These are phyloP conservation scores for Phrynocephalus forsythii DNA, from an alignment of 2,797 vertebrate genomes.

Conservation along the genomic window DNA sequence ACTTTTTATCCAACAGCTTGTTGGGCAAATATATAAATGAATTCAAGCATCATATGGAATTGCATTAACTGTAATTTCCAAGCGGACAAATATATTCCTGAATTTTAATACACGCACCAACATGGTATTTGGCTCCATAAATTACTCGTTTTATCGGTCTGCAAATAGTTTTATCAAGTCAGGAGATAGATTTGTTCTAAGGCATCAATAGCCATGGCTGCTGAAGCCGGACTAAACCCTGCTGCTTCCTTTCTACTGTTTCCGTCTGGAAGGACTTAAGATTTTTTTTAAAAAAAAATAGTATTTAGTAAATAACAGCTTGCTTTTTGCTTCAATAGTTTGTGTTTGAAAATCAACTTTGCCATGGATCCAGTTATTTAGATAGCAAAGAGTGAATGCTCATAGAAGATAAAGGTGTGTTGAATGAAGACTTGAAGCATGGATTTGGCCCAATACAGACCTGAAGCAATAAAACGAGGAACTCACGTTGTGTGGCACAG, in stretches of 20 bases:
- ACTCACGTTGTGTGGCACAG: no score
- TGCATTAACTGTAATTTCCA: conserved; percentile 77
- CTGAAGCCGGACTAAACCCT: conserved; percentile 59
- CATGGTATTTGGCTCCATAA: conserved; percentile 64
- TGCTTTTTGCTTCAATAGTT: conserved; percentile 37
- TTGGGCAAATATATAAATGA: conserved; percentile 80
- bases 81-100: conserved; percentile 70
- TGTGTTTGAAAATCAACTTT: conserved; percentile 52
- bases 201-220: conserved; percentile 63
- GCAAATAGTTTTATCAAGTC: conserved; percentile 64
- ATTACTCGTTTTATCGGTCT: conserved; percentile 73
- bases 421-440: background rate
- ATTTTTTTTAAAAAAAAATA: conserved; percentile 44
- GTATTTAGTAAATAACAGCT: conserved; percentile 33
- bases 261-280: conserved; percentile 61
- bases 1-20: conserved; percentile 74
- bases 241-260: conserved; percentile 62
- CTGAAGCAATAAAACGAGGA: background rate
- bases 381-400: background rate
- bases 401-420: background rate
- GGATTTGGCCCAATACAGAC: background rate
- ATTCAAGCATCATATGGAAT: conserved; percentile 78
- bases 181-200: conserved; percentile 62
- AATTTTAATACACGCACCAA: conserved; percentile 75
- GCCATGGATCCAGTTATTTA: background rate